These are phyloP conservation scores for Penelope pileata DNA, from an alignment of 2,113 vertebrate genomes.

Conservation along the genomic window DNA sequence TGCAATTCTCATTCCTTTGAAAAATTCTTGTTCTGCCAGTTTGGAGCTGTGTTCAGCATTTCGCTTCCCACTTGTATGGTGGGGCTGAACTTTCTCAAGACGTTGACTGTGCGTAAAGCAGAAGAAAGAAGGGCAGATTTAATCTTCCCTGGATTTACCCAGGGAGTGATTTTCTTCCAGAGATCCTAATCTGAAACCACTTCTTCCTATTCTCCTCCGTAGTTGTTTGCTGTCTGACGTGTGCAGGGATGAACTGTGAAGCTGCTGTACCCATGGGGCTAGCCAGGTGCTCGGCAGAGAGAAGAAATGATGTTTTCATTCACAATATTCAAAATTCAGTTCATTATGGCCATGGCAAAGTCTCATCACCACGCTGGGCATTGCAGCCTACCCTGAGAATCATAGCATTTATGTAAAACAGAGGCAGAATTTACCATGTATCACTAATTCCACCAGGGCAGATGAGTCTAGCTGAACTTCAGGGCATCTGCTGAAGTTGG, in stretches of 20 bases:
- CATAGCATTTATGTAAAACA: neutral
- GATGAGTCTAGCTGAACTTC: neutral
- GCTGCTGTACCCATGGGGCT: neutral
- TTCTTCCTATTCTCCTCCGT: neutral
- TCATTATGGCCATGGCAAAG: neutral
- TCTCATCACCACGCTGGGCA: neutral
- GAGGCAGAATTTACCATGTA: neutral
- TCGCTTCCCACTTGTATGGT: neutral
- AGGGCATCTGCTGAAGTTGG: neutral
- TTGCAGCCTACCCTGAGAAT: neutral
- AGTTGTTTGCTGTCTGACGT: neutral
- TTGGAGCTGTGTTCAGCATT: constrained; percentile 30
- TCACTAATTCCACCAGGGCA: neutral
- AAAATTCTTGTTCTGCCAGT: constrained; percentile 39
- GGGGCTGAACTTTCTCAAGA: constrained; percentile 45
- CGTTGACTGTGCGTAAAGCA: constrained; percentile 1
- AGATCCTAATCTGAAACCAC: constrained; percentile 22
- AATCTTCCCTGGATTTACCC: neutral
- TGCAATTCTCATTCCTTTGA: constrained; percentile 37
- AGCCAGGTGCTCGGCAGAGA: neutral
- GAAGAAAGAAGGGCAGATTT: neutral
- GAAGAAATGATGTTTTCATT: neutral
- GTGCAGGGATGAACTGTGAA: neutral
- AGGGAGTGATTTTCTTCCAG: neutral
- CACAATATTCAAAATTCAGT: neutral